These are phyloP conservation scores for Hydriomena furcata DNA, from an alignment of 2,888 invertebrate species.

Conservation along the genomic window DNA sequence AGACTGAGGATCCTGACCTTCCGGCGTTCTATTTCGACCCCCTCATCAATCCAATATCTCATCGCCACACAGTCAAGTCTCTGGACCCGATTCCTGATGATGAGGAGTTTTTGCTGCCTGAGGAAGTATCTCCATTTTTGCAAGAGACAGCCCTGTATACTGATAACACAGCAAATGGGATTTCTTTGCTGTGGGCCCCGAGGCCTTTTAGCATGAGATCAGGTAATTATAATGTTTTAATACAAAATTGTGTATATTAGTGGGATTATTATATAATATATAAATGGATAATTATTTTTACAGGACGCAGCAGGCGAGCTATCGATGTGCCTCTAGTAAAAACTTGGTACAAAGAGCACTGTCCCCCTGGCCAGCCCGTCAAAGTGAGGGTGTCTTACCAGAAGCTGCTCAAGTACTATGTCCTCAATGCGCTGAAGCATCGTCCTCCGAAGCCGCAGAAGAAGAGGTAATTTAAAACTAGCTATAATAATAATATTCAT, in stretches of 20 bases:
- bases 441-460: slow-evolving; percentile 99
- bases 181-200: slow-evolving; percentile 98
- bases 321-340: slow-evolving; percentile 99
- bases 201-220: slow-evolving; percentile 98
- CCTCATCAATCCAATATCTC: slow-evolving; percentile 99
- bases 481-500: no score
- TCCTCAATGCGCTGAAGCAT: slow-evolving; percentile 98
- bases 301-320: slow-evolving; percentile 95
- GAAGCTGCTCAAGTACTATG: slow-evolving; percentile 98
- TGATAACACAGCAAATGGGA: slow-evolving; percentile 99
- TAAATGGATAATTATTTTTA: neutral
- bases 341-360: slow-evolving; percentile 97
- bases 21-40: slow-evolving; percentile 99
- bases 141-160: slow-evolving; percentile 98
- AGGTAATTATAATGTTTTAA: slow-evolving; percentile 61
- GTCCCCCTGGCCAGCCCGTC: slow-evolving; percentile 97
- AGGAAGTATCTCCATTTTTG: slow-evolving; percentile 95
- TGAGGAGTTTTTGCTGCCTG: slow-evolving; percentile 96
- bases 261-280: no score
- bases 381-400: slow-evolving; percentile 99
- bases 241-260: neutral
- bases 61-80: slow-evolving; percentile 93
- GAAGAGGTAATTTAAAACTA: slow-evolving; percentile 94
- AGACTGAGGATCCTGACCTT: slow-evolving; percentile 99
- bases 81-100: slow-evolving; percentile 96